Evolutionary conservation across 2,113 vertebrate genomes (phyloP).

Genomic region (Malaclemys terrapin): DNA sequence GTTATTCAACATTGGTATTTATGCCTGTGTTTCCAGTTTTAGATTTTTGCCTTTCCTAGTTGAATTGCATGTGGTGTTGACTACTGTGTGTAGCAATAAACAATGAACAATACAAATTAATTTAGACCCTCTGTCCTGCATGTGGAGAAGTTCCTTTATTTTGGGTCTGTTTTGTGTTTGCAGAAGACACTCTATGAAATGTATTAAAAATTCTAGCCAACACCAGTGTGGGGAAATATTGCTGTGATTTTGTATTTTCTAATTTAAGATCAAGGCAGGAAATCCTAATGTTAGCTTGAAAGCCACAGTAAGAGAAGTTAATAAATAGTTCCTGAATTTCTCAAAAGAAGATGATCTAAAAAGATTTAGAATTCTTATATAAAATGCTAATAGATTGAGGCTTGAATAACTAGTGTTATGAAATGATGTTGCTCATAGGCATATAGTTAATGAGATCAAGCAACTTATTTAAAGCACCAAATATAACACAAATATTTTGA

Average conservation of each 20-base stretch:
- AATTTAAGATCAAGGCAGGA: not conserved
- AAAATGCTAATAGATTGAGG: slow-evolving; percentile 5
- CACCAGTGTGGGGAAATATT: not conserved
- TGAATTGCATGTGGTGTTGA: not conserved
- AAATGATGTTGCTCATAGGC: not conserved
- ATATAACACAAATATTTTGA: slow-evolving; percentile 27
- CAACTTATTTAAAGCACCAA: slow-evolving; percentile 17
- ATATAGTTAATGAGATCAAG: not conserved
- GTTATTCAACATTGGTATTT: not conserved
- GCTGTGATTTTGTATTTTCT: not conserved
- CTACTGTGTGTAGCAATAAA: not conserved
- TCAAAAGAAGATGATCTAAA: not conserved
- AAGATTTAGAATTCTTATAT: not conserved
- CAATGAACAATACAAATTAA: not conserved
- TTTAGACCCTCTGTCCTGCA: not conserved
- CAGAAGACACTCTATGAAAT: not conserved
- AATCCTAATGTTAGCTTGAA: not conserved
- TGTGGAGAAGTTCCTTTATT: not conserved
- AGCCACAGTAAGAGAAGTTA: not conserved
- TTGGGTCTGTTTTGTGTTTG: not conserved
- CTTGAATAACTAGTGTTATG: not conserved
- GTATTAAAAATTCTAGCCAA: not conserved
- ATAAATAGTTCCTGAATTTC: not conserved
- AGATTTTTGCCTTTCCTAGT: not conserved
- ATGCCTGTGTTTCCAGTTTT: not conserved